phyloP scores from a whole-genome alignment of 1,140 invertebrate genomes.

The Platyscapa corneri region DNA sequence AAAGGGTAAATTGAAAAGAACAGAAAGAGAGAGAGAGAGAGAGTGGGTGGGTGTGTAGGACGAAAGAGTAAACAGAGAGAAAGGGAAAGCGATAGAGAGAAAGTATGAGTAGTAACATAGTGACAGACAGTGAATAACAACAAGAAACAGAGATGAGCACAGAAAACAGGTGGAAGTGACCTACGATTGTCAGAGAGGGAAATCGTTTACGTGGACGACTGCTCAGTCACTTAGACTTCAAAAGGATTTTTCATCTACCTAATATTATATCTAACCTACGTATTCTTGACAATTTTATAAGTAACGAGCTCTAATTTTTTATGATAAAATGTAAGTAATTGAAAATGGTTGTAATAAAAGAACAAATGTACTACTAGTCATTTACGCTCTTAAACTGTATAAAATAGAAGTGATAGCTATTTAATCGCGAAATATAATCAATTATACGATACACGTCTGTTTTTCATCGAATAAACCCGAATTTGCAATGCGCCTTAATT shows the following conservation, averaged over 20 bases:
- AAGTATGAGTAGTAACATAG: background rate
- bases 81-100: background rate
- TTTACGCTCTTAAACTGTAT: no score
- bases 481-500: no score
- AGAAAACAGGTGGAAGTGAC: conserved; percentile 23
- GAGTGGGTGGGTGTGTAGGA: background rate
- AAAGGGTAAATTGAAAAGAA: background rate
- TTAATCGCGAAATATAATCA: no score
- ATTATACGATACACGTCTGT: no score
- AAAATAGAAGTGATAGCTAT: no score
- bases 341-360: background rate
- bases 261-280: background rate
- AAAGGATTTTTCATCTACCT: background rate
- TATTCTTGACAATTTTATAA: background rate
- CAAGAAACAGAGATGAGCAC: background rate
- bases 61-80: background rate
- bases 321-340: background rate
- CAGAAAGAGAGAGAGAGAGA: background rate
- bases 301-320: background rate
- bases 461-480: no score
- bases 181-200: background rate
- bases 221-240: background rate
- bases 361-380: no score
- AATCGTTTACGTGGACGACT: conserved; percentile 24
- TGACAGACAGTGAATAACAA: background rate